A percentile compares a stretch with the other conserved stretches of the same genome.
Evolutionary conservation across 2,797 vertebrate species (phyloP).

Genomic region (Takifugu ocellatus): DNA sequence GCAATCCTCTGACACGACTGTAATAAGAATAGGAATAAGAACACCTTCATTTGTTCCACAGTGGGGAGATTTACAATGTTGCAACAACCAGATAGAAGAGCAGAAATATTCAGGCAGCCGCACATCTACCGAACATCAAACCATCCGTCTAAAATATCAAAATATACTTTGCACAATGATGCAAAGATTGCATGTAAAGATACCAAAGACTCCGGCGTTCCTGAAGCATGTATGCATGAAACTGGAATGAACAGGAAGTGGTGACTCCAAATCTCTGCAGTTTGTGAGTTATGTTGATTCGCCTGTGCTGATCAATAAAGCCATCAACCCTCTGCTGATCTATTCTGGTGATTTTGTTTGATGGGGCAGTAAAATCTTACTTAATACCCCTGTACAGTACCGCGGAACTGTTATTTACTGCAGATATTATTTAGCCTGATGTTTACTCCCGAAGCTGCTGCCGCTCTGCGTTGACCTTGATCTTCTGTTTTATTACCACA

Average conservation of each 20-base stretch:
- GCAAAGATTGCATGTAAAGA: too few species aligned
- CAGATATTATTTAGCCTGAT: conserved; percentile 50
- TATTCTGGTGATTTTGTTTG: conserved; percentile 56
- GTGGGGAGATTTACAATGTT: too few species aligned
- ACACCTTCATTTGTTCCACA: too few species aligned
- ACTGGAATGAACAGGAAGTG: conserved; percentile 20
- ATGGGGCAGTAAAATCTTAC: conserved; percentile 58
- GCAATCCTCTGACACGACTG: not conserved
- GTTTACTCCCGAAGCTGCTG: conserved; percentile 40
- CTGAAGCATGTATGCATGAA: not conserved
- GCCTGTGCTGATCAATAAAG: conserved; percentile 55
- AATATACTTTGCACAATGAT: too few species aligned
- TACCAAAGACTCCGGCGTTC: too few species aligned
- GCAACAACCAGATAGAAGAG: too few species aligned
- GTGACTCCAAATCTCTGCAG: conserved; percentile 40
- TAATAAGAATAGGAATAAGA: too few species aligned
- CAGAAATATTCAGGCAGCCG: too few species aligned
- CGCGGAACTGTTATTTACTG: conserved; percentile 56
- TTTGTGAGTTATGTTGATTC: conserved; percentile 58
- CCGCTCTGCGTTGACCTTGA: conserved; percentile 33
- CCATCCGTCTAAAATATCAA: too few species aligned
- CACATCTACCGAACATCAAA: too few species aligned
- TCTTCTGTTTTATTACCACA: conserved; percentile 18
- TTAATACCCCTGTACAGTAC: conserved; percentile 58
- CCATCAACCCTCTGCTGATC: conserved; percentile 53